Percentiles rank a stretch among this genome's conserved stretches.
Conservation (phyloP, 2,113 vertebrate genomes). For the Oenanthe oenanthe region DNA sequence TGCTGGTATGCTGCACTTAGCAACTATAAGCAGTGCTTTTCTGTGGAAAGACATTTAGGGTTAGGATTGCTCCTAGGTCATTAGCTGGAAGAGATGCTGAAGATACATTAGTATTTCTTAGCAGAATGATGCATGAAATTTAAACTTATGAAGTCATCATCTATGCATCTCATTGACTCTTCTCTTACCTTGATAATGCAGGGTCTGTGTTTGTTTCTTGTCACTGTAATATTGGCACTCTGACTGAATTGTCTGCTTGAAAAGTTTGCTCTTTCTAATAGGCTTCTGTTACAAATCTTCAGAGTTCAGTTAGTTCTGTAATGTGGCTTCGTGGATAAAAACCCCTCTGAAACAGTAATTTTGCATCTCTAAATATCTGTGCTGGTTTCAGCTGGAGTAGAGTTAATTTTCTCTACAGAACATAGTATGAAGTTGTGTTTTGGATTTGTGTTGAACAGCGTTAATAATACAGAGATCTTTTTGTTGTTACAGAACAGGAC, state of each 20-base stretch:
- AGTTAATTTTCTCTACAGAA: not conserved
- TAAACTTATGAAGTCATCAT: not conserved
- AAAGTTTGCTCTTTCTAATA: conserved; percentile 1
- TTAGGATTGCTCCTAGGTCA: not conserved
- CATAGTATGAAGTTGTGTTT: not conserved
- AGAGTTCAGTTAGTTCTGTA: not conserved
- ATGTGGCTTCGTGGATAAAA: not conserved
- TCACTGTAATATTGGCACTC: not conserved
- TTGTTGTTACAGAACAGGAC: not conserved
- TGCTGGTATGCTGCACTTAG: not conserved
- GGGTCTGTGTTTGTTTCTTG: not conserved
- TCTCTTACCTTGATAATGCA: not conserved
- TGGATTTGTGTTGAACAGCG: not conserved
- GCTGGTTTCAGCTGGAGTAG: not conserved
- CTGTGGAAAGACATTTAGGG: not conserved
- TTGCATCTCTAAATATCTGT: not conserved
- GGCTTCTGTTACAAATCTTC: not conserved
- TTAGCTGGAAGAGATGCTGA: not conserved
- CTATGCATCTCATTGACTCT: not conserved
- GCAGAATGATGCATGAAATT: not conserved
- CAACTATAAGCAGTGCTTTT: not conserved
- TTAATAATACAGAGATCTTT: not conserved
- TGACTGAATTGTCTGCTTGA: not conserved
- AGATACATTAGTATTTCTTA: not conserved
- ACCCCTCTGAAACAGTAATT: not conserved